phyloP scores from a whole-genome alignment of 2,888 invertebrate species.

The Hydriomena furcata region DNA sequence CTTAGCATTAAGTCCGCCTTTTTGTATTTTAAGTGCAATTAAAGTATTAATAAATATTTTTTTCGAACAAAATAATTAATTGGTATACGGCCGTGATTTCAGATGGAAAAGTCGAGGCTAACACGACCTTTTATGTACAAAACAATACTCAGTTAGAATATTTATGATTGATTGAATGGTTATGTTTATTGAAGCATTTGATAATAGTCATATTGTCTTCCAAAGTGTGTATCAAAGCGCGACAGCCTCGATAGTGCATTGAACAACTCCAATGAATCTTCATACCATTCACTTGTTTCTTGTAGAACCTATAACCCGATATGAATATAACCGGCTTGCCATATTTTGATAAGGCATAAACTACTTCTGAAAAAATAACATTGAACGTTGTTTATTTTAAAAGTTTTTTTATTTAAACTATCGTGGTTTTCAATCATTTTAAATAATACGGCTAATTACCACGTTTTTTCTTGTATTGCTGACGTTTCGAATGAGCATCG shows the following conservation, averaged over 20 bases:
- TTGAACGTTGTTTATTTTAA: not conserved
- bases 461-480: too few species aligned
- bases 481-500: too few species aligned
- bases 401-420: not conserved
- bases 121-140: too few species aligned
- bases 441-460: too few species aligned
- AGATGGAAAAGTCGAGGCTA: too few species aligned
- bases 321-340: conserved; percentile 7
- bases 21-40: too few species aligned
- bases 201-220: conserved; percentile 19
- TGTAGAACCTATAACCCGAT: conserved; percentile 12
- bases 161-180: conserved; percentile 13
- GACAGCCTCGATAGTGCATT: conserved; percentile 40
- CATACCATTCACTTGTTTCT: not conserved
- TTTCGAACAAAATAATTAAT: too few species aligned
- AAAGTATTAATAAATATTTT: too few species aligned
- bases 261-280: conserved; percentile 41
- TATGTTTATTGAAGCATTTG: conserved; percentile 25
- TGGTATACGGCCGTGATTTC: too few species aligned
- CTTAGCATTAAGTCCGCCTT: too few species aligned
- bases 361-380: conserved; percentile 7
- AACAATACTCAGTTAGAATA: not conserved
- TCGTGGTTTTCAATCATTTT: too few species aligned
- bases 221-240: conserved; percentile 36
- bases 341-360: conserved; percentile 2